Base-by-base conservation (phyloP, 2,888 invertebrate genomes). In the Tolmerus cingulatus region DNA sequence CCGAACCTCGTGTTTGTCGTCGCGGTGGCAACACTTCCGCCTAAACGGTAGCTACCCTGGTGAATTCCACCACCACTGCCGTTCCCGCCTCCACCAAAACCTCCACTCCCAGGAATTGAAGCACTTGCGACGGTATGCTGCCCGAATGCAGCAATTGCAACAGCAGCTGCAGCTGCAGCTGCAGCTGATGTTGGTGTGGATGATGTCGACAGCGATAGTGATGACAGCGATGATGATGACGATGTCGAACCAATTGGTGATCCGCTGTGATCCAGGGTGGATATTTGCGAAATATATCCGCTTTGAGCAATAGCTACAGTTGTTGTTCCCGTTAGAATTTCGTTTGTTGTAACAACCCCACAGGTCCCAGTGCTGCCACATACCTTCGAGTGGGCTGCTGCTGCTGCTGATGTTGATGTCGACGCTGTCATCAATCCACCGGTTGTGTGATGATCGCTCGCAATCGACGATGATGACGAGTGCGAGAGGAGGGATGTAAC, bases 71-170 rank as follows among this genome's bases (percentile, higher is more conserved):
- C 51, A n/a, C n/a, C n/a, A n/a, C n/a, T n/a, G n/a, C n/a, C n/a
- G n/a, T n/a, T 4, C 23, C 46, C 27, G 12, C 79, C 51, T 0
- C 43, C 79, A 5, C 46, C 51, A 0, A 14, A 12, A 12, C 23
- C 4, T 2, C 43, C 23, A 9, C 16, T n/a, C 0, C 46, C 30
- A 1, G 16, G 23, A 16, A 51, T n/a, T 1, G 40, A 12, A 8
- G 81, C 9, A 27, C 9, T 34, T 0, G 1, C 55, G 8, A 9
- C 66, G n/a, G 51, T 9, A 3, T 37, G 37, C 5, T 86, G 87
- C 19, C 86, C 77, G 23, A 87, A 87, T 12, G 87, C 88, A 12
- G 88, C 87, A 78, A 85, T 87, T 5, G 88, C 87, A 12, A 82
- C 87, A 19, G 87, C 87, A 0, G 87, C 87, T 2, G 88, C 87